Evolutionary conservation across 2,888 invertebrate species (phyloP), one percentile per base, ranked within the genome.

Genomic region (Phorcus lineatus): DNA sequence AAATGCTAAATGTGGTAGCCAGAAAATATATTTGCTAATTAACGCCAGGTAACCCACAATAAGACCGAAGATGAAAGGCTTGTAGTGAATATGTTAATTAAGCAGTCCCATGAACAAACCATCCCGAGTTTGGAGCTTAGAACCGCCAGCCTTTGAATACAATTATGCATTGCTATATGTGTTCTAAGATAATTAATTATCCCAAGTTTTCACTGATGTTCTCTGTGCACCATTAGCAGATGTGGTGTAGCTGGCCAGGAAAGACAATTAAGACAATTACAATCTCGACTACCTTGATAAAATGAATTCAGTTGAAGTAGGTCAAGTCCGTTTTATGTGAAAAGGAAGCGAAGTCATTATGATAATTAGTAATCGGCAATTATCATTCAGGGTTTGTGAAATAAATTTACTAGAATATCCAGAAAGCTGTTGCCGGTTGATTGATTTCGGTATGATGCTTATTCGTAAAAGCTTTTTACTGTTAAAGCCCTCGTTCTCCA

Each of bases 1-100:
- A 70, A 28, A 70, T 16, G 17, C 36, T 36, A 70, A 70, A 70
- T 36, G 19, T 70, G 70, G 36, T 70, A 36, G 31, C 70, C 40
- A 70, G 70, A 70, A 70, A 70, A 70, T 70, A 70, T 70, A 70
- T 70, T 70, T 70, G 36, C 70, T 70, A 70, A 70, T 70, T 70
- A 70, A 40, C 40, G 70, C 70, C 70, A 70, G 70, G 70, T 70
- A 70, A 70, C 70, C 70, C 40, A 70, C 70, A 70, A 70, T 70
- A 24, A 70, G 36, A 11, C 16, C 24, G n/a, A 19, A 36, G 70
- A 70, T 70, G 40, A 70, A 70, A 70, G 70, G 40, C 70, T 36
- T n/a, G 31, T 40, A 19, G 40, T 70, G 70, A 70, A 70, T 70
- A 70, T 70, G 70, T 70, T 70, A 70, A 70, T 70, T 70, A 70